Conservation (phyloP, 2,888 invertebrate genomes). For the Anthophora plumipes region DNA sequence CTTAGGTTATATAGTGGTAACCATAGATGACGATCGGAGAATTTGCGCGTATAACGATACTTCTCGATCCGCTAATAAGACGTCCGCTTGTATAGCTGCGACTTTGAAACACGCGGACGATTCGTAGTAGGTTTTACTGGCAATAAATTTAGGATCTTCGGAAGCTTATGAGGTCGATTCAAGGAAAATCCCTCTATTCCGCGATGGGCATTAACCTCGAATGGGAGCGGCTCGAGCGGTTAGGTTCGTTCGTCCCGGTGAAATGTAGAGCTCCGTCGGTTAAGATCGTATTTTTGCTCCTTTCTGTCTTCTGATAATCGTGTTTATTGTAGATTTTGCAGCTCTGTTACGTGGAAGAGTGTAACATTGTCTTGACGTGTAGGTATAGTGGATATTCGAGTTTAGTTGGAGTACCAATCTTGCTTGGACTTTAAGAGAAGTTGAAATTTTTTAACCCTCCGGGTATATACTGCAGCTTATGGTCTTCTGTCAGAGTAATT, state of each 20-base stretch:
- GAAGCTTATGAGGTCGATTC: conserved; percentile 46
- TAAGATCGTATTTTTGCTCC: conserved; percentile 20
- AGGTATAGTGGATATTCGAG: too few species aligned
- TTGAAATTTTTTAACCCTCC: too few species aligned
- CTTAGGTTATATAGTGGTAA: not conserved
- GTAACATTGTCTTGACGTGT: not conserved
- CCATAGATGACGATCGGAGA: not conserved
- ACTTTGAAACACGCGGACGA: conserved; percentile 38
- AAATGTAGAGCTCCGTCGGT: not conserved
- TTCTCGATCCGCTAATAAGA: conserved; percentile 45
- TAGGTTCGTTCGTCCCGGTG: not conserved
- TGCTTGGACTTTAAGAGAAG: too few species aligned
- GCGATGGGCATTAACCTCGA: conserved; percentile 39
- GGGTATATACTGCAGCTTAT: too few species aligned
- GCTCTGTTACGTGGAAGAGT: not conserved
- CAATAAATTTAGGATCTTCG: conserved; percentile 53
- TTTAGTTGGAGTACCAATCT: too few species aligned
- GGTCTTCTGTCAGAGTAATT: too few species aligned
- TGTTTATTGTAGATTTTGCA: conserved; percentile 12
- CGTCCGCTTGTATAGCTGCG: conserved; percentile 20
- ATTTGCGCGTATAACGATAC: not conserved
- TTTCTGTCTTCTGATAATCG: conserved; percentile 5
- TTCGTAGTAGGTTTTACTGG: conserved; percentile 38
- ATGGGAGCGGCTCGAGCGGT: not conserved
- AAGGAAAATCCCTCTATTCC: conserved; percentile 36